Base-by-base conservation (phyloP, 1,140 invertebrate species). In the Eueides isabella region DNA sequence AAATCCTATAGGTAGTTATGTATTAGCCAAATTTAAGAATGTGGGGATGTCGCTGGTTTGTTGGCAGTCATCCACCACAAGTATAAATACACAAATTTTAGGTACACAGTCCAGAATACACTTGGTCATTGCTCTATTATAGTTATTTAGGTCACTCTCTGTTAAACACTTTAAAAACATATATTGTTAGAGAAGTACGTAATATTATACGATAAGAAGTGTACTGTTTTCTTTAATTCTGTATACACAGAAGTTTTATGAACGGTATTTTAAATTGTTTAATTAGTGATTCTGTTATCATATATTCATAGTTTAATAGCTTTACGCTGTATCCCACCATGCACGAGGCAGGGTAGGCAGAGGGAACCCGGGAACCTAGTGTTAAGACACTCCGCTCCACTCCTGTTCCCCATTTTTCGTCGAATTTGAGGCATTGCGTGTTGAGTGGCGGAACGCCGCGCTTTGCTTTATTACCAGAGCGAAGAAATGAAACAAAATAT, bases 41-140 rank as follows among this genome's bases (percentile, higher is more conserved):
- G 85, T 83, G 78, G 82, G 86, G 78, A 87, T 92, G 89, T 92
- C 87, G 86, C 84, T 88, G 86, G 85, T 88, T 85, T 91, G 81
- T 91, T 92, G 91, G 91, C 91, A 88, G 70, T 64, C 78, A 75
- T 91, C 91, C 91, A 90, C 77, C 71, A 83, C 75, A 86, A 86
- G 82, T 91, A 92, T 92, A 90, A 90, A 91, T 92, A 92, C 82
- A 90, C 84, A 80, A 89, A 90, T 88, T 89, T 90, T 87, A 76
- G 82, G 80, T 88, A 77, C 86, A 87, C 84, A 80, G 83, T 87
- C 82, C 85, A 85, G 86, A 85, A 87, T n/a, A n/a, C 82, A 84
- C 81, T 90, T 92, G 86, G 88, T 90, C 85, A 89, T 85, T 89
- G 84, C 85, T 85, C 87, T 87, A 86, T 83, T 83, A 83, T 80